Base-by-base conservation (phyloP, 2,797 vertebrate species). In the Eremophila alpestris region DNA sequence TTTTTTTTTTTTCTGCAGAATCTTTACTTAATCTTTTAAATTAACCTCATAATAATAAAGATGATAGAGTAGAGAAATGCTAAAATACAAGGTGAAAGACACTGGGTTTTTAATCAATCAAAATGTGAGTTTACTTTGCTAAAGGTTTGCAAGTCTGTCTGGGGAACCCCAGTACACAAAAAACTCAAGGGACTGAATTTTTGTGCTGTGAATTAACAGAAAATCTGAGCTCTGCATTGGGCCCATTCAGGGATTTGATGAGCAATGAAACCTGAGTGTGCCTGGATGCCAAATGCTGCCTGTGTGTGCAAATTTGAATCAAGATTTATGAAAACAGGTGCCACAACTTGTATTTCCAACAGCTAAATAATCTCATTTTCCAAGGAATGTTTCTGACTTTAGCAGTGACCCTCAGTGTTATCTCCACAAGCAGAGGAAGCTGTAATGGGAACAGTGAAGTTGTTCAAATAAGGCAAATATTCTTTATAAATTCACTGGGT, bases 21-120 rank as follows among this genome's bases (percentile, higher is more conserved):
- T 63, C 52, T 92, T 81, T 90, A 52, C 27, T 89, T 82, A 79
- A 75, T 69, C 34, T 85, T 94, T 71, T 55, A 83, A 81, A 64
- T 88, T 76, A 83, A 69, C 49, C 55, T 84, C 30, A 30, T 36
- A 49, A 55, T 65, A 34, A 27, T 34, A 16, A 54, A 64, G 51
- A 59, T 55, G n/a, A 40, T 8, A 36, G 54, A 77, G 43, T 19
- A 64, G 30, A 65, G 11, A 91, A 86, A 75, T 73, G 29, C 14
- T 88, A 20, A 88, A 86, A 81, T 13, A 19, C 34, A 86, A 76
- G 36, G 40, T 19, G 18, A 52, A 81, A 62, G 68, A 48, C 43
- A 38, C 5, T 17, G 27, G 27, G 5, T 65, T 88, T 87, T 91
- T 81, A 94, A 90, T 93, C 90, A 94, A 90, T 9, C 20, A 68